These are phyloP conservation scores for Xiphophorus birchmanni DNA, from an alignment of 2,797 vertebrate species.

Conservation along the genomic window DNA sequence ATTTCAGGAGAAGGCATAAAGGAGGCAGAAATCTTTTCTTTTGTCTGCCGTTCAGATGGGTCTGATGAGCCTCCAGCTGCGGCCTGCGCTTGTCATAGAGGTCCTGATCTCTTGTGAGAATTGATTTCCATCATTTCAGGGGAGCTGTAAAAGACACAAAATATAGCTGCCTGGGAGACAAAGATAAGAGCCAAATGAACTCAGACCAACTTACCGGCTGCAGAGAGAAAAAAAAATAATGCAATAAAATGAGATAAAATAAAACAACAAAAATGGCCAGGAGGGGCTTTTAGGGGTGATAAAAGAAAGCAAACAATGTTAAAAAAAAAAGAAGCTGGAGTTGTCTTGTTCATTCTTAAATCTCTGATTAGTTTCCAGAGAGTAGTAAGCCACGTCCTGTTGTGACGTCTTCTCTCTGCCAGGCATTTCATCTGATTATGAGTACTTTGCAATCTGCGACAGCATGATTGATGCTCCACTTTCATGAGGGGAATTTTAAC, in stretches of 20 bases:
- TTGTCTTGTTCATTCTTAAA: conserved; percentile 56
- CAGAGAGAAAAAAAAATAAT: conserved; percentile 28
- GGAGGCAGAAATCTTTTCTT: conserved; percentile 77
- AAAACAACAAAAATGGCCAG: conserved; percentile 35
- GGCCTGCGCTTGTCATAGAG: conserved; percentile 78
- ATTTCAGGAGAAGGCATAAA: conserved; percentile 72
- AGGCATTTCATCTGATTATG: conserved; percentile 94
- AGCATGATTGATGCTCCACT: conserved; percentile 97
- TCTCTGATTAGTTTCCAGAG: conserved; percentile 63
- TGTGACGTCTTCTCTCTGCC: conserved; percentile 85
- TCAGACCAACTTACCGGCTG: conserved; percentile 71
- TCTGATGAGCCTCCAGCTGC: conserved; percentile 77
- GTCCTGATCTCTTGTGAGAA: conserved; percentile 83
- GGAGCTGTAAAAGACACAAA: conserved; percentile 58
- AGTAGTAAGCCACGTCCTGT: conserved; percentile 70
- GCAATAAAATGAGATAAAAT: neutral
- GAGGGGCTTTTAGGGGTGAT: conserved; percentile 22
- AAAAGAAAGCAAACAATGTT: conserved; percentile 33
- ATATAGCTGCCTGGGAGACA: conserved; percentile 74
- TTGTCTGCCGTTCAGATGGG: conserved; percentile 82
- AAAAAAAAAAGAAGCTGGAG: conserved; percentile 48
- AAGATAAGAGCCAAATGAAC: conserved; percentile 80
- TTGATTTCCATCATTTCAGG: conserved; percentile 84
- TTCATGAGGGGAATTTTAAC: conserved; percentile 99
- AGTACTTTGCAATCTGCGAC: conserved; percentile 94